Evolutionary conservation across 1,140 invertebrate species (phyloP).

Genomic region (Pseudomyrmex sp.): DNA sequence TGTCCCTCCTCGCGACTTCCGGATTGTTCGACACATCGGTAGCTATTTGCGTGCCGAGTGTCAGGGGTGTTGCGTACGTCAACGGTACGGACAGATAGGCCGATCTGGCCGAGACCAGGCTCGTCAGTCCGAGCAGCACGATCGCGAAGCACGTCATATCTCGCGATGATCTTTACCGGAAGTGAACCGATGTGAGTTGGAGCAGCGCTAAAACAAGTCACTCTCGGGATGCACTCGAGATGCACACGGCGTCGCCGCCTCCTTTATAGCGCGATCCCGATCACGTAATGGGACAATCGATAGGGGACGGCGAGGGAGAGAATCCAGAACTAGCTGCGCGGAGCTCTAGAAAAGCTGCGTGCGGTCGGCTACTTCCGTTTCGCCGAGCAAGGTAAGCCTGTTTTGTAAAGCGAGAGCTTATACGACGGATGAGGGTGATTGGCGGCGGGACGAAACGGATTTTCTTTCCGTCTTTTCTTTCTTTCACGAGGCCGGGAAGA

Average conservation of each 20-base stretch:
- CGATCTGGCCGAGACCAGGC: conserved; percentile 70
- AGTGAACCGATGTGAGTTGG: conserved; percentile 2
- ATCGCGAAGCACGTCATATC: conserved; percentile 58
- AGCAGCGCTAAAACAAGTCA: conserved; percentile 4
- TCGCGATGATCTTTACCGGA: not conserved
- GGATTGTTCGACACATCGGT: conserved; percentile 85
- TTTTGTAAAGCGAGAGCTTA: conserved; percentile 71
- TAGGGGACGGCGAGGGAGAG: conserved; percentile 1
- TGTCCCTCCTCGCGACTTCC: conserved; percentile 82
- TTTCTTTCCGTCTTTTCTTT: conserved; percentile 61
- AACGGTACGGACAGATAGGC: conserved; percentile 63
- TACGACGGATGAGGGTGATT: not conserved
- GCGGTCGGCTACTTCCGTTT: conserved; percentile 38
- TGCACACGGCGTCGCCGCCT: not conserved
- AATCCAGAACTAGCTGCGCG: not conserved
- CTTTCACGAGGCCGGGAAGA: conserved; percentile 61
- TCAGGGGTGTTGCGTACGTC: conserved; percentile 67
- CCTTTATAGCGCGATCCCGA: conserved; percentile 61
- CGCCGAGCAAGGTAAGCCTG: conserved; percentile 68
- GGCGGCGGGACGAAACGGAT: conserved; percentile 34
- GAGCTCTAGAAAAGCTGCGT: not conserved
- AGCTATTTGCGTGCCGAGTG: conserved; percentile 78
- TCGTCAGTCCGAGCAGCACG: conserved; percentile 56
- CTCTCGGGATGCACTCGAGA: conserved; percentile 44
- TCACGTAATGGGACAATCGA: conserved; percentile 61